Evolutionary conservation across 2,888 invertebrate genomes (phyloP), one percentile per base, ranked within the genome.

Genomic region (Pyrochroa serraticornis): DNA sequence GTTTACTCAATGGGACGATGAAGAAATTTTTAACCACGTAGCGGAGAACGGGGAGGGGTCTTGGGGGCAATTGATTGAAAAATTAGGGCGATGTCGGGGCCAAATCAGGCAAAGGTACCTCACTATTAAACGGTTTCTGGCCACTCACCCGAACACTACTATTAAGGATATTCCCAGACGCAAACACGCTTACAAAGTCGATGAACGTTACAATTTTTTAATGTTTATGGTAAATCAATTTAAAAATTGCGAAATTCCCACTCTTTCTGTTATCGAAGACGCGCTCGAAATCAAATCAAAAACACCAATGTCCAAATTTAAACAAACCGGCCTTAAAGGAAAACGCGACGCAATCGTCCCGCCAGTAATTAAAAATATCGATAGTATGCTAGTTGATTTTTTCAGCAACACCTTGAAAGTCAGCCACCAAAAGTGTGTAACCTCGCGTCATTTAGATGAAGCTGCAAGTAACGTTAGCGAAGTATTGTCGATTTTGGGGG

Each of bases 1-100:
- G 0, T 91, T 90, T 87, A 83, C 85, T 0, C 63, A 82, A 1
- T 80, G 82, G 12, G 89, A 90, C 63, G 90, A 91, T 65, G 75
- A 75, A 41, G 81, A 81, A 57, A 78, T 91, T 30, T 67, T 88
- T 57, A 77, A 83, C 35, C 76, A 84, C 22, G 82, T 87, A 0
- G 68, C 82, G 60, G 73, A 69, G 71, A 75, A 80, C 71, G 84
- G 83, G 0, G 82, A 74, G 0, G 71, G 79, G 1, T 36, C 13
- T n/a, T 87, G 86, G 86, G 67, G 82, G 0, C 75, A 72, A 49
- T 82, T 89, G 50, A 79, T 84, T 1, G 75, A 79, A 43, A 70
- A 77, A 60, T 81, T 90, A 55, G 79, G 82, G 6, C 80, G 82
- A 3, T 85, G 85, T 68, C 81, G 88, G 38, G 81, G 80, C 1